Evolutionary conservation across 2,888 invertebrate species (phyloP).

Genomic region (Acleris laterana): DNA sequence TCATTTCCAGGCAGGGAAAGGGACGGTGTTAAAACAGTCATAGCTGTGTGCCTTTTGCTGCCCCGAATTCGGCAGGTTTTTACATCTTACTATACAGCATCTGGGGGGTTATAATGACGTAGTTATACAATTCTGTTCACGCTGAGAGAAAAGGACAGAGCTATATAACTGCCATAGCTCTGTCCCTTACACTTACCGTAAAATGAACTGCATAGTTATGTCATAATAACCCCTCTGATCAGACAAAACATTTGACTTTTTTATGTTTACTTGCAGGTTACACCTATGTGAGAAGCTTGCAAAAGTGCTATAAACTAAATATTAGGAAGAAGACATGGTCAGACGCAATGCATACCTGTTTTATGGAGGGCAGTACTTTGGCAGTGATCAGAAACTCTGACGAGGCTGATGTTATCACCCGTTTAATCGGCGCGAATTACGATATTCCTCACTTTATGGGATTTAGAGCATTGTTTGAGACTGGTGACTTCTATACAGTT

Average conservation of each 20-base stretch:
- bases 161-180: too few relatives aligned
- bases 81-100: too few relatives aligned
- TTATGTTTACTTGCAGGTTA: slow-evolving; percentile 41
- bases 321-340: slow-evolving; percentile 43
- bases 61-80: not conserved
- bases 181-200: too few relatives aligned
- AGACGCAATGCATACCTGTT: slow-evolving; percentile 49
- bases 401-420: slow-evolving; percentile 6
- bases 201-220: too few relatives aligned
- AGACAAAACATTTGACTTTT: not conserved
- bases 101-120: too few relatives aligned
- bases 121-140: too few relatives aligned
- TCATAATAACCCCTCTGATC: not conserved
- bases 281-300: slow-evolving; percentile 40
- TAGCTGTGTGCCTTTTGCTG: not conserved
- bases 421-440: not conserved
- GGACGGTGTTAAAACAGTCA: too few relatives aligned
- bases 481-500: slow-evolving; percentile 32
- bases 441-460: slow-evolving; percentile 24
- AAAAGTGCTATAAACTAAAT: slow-evolving; percentile 50
- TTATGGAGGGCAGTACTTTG: slow-evolving; percentile 41
- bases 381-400: slow-evolving; percentile 15
- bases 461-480: slow-evolving; percentile 15
- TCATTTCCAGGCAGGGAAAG: too few relatives aligned
- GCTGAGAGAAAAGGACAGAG: too few relatives aligned